Evolutionary conservation across 2,797 vertebrate species (phyloP).

Genomic region (Avahi laniger): DNA sequence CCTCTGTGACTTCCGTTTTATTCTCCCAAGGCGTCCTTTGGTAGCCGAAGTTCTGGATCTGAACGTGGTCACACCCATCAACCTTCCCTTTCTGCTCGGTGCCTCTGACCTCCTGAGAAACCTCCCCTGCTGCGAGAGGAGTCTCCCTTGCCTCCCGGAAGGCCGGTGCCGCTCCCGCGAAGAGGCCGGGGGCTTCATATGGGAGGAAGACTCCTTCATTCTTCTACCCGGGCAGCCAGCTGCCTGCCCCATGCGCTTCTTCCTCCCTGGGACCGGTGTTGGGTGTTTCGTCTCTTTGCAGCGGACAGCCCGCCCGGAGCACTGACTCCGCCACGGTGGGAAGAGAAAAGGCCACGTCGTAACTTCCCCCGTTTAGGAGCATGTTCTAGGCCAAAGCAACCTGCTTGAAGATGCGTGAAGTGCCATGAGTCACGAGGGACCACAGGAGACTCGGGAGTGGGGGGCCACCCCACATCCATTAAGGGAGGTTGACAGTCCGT

Average conservation of each 20-base stretch:
- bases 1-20: fast-evolving
- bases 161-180: background rate
- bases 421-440: background rate
- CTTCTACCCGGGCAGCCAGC: background rate
- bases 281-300: fast-evolving
- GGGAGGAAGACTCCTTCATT: too few relatives aligned
- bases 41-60: background rate
- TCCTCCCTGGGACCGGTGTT: fast-evolving
- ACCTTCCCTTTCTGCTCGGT: fast-evolving
- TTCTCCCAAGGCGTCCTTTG: fast-evolving
- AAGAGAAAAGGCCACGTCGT: too few relatives aligned
- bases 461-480: fast-evolving
- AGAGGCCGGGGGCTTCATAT: background rate
- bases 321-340: fast-evolving
- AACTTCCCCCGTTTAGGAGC: background rate
- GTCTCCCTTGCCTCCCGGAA: too few relatives aligned
- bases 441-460: fast-evolving
- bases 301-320: background rate
- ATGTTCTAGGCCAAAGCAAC: background rate
- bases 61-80: fast-evolving
- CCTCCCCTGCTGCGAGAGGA: background rate
- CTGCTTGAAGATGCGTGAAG: background rate
- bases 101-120: background rate
- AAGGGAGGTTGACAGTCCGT: fast-evolving
- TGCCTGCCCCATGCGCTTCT: fast-evolving